Evolutionary conservation across 2,113 vertebrate genomes (phyloP).

Genomic region (Anhinga rufa): DNA sequence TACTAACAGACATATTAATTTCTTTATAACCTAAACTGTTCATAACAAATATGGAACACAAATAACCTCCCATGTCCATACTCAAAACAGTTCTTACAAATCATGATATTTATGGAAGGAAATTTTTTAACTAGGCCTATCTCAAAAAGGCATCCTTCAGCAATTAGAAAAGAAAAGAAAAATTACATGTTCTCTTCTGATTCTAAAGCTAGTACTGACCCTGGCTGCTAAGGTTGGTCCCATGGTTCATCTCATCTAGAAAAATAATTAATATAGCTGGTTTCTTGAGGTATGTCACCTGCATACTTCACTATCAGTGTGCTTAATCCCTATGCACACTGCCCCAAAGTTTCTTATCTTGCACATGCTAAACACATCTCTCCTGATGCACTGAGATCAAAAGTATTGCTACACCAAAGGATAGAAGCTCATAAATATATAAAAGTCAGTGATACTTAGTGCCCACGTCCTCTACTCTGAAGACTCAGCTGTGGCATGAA

Average conservation of each 20-base stretch:
- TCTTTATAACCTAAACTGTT: neutral
- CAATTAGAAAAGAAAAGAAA: neutral
- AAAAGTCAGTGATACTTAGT: neutral
- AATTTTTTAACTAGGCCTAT: neutral
- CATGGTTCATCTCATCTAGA: neutral
- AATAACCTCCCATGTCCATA: neutral
- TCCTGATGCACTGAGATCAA: neutral
- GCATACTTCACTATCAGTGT: neutral
- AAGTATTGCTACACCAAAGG: neutral
- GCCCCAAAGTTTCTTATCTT: neutral
- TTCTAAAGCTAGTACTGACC: neutral
- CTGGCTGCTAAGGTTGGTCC: neutral
- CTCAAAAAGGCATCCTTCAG: neutral
- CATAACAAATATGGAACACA: neutral
- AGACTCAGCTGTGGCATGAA: neutral
- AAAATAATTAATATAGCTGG: neutral
- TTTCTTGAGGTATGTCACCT: neutral
- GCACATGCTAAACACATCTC: neutral
- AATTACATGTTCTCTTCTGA: neutral
- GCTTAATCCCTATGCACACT: neutral
- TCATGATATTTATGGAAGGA: neutral
- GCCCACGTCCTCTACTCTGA: neutral
- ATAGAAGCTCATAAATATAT: neutral
- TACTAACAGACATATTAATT: neutral
- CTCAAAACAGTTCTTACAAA: neutral